Evolutionary conservation across 2,797 vertebrate species (phyloP), one percentile per base, ranked within the genome.

Genomic region (Oceanodroma leucorhoa): DNA sequence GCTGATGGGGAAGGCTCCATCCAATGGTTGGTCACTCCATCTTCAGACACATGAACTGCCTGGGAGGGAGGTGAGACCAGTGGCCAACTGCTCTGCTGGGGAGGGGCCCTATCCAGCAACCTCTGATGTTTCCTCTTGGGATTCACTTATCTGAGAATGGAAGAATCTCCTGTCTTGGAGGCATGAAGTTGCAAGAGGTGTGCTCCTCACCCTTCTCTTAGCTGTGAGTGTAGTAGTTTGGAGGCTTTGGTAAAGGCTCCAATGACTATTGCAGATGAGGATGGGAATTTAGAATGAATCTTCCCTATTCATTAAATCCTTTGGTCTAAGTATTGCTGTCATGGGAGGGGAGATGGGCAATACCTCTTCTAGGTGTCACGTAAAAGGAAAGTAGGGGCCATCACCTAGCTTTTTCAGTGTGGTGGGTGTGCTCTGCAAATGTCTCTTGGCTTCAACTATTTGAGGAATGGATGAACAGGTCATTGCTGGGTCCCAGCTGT

Each of bases 311-410:
- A 2, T 48, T 3, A 10, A 41, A 24, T 27, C 45, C 30, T 81
- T 78, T 8, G 14, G 14, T 66, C 19, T 3, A 8, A 45, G 18
- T n/a, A 4, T 45, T 55, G 41, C 24, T 6, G 1, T 20, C 2
- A 3, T 27, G 41, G 57, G 29, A 40, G 8, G 21, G 21, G 10
- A 65, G 30, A 4, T 32, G 32, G 32, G 36, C 50, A 36, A 4
- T 9, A 7, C 30, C 29, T 53, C 17, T 36, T 34, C 2, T 8
- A 22, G 46, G 29, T 60, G 45, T 10, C 8, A 0, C 0, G 0
- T 19, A 13, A 46, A 45, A 51, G 54, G 14, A 36, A 50, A 23
- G 54, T 3, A 10, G 41, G 20, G 73, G 85, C 58, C 5, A 0
- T 43, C 38, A 30, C 2, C 20, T 12, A 9, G 40, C 66, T 41